Conservation (phyloP, 2,888 invertebrate genomes). For the Itoplectis maculator region DNA sequence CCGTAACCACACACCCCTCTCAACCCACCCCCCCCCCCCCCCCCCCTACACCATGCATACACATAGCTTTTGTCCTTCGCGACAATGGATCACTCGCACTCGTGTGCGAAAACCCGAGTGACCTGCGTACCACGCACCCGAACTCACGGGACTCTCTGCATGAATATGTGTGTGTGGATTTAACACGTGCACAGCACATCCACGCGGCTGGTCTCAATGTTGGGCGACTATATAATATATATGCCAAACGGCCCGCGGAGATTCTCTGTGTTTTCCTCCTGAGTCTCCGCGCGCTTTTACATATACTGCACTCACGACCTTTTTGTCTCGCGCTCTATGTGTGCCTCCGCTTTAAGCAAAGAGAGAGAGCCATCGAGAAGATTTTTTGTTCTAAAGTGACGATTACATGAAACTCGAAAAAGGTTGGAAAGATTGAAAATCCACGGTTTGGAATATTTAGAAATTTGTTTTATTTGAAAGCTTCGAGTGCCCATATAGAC, state of each 20-base stretch:
- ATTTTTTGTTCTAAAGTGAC: not conserved
- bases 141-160: conserved; percentile 65
- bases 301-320: conserved; percentile 54
- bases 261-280: conserved; percentile 53
- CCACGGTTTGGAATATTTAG: too few species aligned
- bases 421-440: not conserved
- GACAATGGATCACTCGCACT: conserved; percentile 81
- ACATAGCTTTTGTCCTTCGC: conserved; percentile 76
- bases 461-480: too few species aligned
- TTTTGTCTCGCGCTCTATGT: conserved; percentile 52
- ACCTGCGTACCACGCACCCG: conserved; percentile 71
- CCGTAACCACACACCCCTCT: conserved; percentile 32
- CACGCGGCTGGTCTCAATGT: conserved; percentile 32
- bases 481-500: not conserved
- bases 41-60: conserved; percentile 37
- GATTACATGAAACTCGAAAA: not conserved
- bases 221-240: too few species aligned
- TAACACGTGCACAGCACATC: too few species aligned
- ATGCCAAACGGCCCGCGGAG: conserved; percentile 47
- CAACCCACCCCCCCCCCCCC: conserved; percentile 63
- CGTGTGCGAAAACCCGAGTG: conserved; percentile 74
- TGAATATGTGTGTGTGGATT: conserved; percentile 7
- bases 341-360: conserved; percentile 2
- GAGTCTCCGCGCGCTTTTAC: conserved; percentile 36
- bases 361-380: conserved; percentile 19